phyloP scores from a whole-genome alignment of 2,113 vertebrate genomes.

The Alectura lathami region DNA sequence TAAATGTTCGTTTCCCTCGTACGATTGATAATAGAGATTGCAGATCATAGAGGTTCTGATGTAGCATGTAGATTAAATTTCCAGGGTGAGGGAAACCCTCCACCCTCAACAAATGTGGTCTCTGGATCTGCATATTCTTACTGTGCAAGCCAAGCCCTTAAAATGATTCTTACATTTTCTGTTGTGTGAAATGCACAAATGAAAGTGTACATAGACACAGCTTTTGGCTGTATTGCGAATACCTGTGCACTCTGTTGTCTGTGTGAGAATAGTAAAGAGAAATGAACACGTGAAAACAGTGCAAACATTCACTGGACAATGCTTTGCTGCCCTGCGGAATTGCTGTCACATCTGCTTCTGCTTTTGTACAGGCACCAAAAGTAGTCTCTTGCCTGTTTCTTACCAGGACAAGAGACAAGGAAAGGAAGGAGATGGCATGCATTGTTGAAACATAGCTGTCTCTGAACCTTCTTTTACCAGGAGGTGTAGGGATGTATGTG shows the following conservation, averaged over 20 bases:
- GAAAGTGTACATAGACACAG: not conserved
- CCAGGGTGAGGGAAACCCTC: too few species aligned
- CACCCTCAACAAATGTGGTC: not conserved
- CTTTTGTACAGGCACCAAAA: not conserved
- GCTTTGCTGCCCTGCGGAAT: not conserved
- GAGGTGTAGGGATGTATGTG: not conserved
- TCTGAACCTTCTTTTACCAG: not conserved
- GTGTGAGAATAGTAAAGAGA: not conserved
- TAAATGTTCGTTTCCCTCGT: not conserved
- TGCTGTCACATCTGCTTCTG: not conserved
- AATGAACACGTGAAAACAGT: not conserved
- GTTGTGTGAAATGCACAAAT: not conserved
- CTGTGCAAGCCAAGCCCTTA: not conserved
- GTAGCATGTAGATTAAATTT: not conserved
- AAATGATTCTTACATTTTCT: not conserved
- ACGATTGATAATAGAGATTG: not conserved
- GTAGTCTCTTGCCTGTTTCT: not conserved
- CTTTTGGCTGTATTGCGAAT: not conserved
- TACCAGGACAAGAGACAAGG: not conserved
- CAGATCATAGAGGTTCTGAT: not conserved
- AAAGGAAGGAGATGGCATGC: not conserved
- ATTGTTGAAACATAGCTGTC: not conserved
- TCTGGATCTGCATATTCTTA: not conserved
- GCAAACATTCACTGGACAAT: not conserved
- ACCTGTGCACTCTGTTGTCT: not conserved